Evolutionary conservation across 1,140 invertebrate species (phyloP).

Genomic region (Drosophila elegans): DNA sequence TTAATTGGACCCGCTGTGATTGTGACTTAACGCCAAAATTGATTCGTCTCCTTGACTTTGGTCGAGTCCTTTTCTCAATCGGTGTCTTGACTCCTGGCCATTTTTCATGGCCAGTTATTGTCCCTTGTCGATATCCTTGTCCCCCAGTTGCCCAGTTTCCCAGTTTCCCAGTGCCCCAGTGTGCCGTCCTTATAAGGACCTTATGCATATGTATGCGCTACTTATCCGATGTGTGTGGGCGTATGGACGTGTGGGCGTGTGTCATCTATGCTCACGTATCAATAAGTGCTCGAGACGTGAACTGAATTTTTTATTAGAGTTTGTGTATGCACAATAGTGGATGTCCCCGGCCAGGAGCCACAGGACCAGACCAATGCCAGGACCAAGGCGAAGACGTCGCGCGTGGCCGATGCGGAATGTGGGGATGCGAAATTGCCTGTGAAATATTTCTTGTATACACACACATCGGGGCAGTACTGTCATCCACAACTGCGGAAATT

Average conservation of each 20-base stretch:
- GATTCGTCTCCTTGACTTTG: slow-evolving; percentile 35
- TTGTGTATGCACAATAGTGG: slow-evolving; percentile 72
- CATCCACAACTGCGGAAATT: slow-evolving; percentile 10
- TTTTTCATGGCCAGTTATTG: slow-evolving; percentile 80
- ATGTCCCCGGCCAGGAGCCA: slow-evolving; percentile 38
- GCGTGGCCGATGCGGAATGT: slow-evolving; percentile 28
- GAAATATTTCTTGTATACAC: slow-evolving; percentile 65
- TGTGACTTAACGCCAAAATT: slow-evolving; percentile 15
- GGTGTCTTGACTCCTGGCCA: slow-evolving; percentile 40
- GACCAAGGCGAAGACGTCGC: slow-evolving; percentile 47
- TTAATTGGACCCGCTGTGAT: background rate
- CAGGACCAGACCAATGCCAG: slow-evolving; percentile 25
- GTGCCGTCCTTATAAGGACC: slow-evolving; percentile 13
- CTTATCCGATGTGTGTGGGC: slow-evolving; percentile 60
- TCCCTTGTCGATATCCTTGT: slow-evolving; percentile 23
- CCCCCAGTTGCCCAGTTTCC: background rate
- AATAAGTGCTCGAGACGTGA: slow-evolving; percentile 80
- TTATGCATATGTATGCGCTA: slow-evolving; percentile 75
- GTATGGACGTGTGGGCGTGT: slow-evolving; percentile 53
- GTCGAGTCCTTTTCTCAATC: slow-evolving; percentile 20
- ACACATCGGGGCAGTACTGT: slow-evolving; percentile 14
- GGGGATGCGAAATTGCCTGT: slow-evolving; percentile 75
- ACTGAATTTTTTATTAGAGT: slow-evolving; percentile 76
- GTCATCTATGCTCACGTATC: slow-evolving; percentile 80
- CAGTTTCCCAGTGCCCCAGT: too few species aligned